phyloP scores from a whole-genome alignment of 2,888 invertebrate genomes.

The Nomada fucata region DNA sequence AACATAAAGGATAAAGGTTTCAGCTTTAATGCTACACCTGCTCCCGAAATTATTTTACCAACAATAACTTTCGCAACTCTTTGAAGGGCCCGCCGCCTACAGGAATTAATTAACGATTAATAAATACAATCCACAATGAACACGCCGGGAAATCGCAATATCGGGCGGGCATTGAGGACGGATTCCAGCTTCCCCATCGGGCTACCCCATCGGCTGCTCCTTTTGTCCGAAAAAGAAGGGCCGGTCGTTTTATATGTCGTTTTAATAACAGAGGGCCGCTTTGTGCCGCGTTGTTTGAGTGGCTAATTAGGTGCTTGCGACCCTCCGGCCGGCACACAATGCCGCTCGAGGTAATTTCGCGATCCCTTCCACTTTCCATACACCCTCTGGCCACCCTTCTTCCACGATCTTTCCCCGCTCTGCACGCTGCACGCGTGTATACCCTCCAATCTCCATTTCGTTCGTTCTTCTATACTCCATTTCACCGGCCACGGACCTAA shows the following conservation, averaged over 20 bases:
- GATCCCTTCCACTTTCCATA: slow-evolving; percentile 59
- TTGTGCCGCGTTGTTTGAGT: slow-evolving; percentile 78
- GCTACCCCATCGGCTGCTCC: slow-evolving; percentile 49
- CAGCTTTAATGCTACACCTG: no score
- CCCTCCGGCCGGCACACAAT: slow-evolving; percentile 72
- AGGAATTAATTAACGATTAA: no score
- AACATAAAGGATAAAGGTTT: no score
- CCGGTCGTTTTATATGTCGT: slow-evolving; percentile 72
- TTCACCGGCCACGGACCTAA: slow-evolving; percentile 43
- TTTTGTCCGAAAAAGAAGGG: slow-evolving; percentile 52
- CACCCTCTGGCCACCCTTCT: slow-evolving; percentile 38
- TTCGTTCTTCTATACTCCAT: slow-evolving; percentile 27
- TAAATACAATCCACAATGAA: no score
- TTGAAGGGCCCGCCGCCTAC: no score
- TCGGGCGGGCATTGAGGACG: background rate
- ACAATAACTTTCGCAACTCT: no score
- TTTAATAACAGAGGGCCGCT: slow-evolving; percentile 77
- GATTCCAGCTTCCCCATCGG: background rate
- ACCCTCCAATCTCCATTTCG: slow-evolving; percentile 51
- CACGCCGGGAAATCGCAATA: background rate
- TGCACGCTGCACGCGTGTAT: slow-evolving; percentile 26
- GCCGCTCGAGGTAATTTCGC: slow-evolving; percentile 75
- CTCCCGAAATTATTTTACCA: no score
- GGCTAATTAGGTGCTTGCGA: slow-evolving; percentile 79
- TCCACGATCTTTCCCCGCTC: slow-evolving; percentile 5